A percentile compares a stretch with the other conserved stretches of the same genome.
These are phyloP conservation scores for Lepeophtheirus salmonis DNA, from an alignment of 1,140 invertebrate genomes.

Conservation along the genomic window DNA sequence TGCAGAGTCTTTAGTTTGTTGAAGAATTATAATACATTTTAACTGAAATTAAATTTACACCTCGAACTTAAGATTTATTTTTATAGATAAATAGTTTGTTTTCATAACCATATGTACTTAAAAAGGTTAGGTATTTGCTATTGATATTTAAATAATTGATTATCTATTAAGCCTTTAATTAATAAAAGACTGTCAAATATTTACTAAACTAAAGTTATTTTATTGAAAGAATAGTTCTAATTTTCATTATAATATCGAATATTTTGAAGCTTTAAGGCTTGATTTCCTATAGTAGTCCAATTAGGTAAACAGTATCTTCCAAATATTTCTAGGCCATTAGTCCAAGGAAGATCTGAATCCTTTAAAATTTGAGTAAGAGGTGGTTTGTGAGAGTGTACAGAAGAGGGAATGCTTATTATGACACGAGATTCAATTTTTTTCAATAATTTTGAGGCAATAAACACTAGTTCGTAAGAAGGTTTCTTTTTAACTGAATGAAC, in stretches of 20 bases:
- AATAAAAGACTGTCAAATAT: too few species aligned
- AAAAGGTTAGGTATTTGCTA: too few species aligned
- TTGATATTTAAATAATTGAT: too few species aligned
- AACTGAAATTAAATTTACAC: too few species aligned
- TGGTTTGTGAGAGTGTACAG: slow-evolving; percentile 19
- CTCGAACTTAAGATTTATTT: too few species aligned
- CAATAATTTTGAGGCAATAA: not conserved
- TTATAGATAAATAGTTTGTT: too few species aligned
- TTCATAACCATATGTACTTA: too few species aligned
- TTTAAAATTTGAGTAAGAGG: slow-evolving; percentile 12
- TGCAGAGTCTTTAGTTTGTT: not conserved
- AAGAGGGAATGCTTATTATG: slow-evolving; percentile 12
- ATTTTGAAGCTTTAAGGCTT: not conserved
- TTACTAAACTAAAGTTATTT: too few species aligned
- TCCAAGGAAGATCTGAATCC: not conserved
- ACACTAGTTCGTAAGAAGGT: slow-evolving; percentile 12
- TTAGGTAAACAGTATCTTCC: slow-evolving; percentile 3
- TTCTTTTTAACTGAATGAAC: not conserved
- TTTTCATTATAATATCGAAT: not conserved
- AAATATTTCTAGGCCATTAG: slow-evolving; percentile 4
- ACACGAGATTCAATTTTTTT: not conserved
- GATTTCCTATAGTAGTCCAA: slow-evolving; percentile 8
- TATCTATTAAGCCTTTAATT: too few species aligned
- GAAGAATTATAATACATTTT: too few species aligned
- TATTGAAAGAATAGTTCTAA: too few species aligned